Evolutionary conservation across 2,113 vertebrate species (phyloP).

Genomic region (Lophura nycthemera): DNA sequence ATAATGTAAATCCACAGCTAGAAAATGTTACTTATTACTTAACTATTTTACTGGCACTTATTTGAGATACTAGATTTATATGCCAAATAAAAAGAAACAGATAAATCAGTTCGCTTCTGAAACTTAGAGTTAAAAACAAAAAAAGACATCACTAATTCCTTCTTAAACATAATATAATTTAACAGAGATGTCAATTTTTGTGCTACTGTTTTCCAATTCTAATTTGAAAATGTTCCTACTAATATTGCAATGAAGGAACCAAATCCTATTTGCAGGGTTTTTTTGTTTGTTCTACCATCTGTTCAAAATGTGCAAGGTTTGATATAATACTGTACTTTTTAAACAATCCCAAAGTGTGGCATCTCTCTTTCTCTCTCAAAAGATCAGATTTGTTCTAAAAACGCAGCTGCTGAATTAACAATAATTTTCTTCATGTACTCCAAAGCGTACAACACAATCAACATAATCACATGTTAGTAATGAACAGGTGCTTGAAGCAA

Average conservation of each 20-base stretch:
- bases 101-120: neutral
- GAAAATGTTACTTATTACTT: neutral
- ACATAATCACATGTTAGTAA: constrained; percentile 11
- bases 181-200: neutral
- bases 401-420: constrained; percentile 54
- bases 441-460: constrained; percentile 25
- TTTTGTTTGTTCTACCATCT: neutral
- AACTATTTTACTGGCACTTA: neutral
- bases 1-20: neutral
- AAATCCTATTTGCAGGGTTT: neutral
- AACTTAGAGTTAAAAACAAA: neutral
- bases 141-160: too few relatives aligned
- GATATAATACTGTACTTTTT: neutral
- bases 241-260: neutral
- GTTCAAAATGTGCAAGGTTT: neutral
- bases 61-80: neutral
- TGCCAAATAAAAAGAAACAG: neutral
- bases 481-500: constrained; percentile 31
- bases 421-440: constrained; percentile 20
- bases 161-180: neutral
- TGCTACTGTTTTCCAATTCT: neutral
- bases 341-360: neutral
- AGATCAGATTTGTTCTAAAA: constrained; percentile 14
- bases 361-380: neutral
- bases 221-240: neutral